These are phyloP conservation scores for Ips typographus DNA, from an alignment of 1,140 invertebrate species.

Conservation along the genomic window DNA sequence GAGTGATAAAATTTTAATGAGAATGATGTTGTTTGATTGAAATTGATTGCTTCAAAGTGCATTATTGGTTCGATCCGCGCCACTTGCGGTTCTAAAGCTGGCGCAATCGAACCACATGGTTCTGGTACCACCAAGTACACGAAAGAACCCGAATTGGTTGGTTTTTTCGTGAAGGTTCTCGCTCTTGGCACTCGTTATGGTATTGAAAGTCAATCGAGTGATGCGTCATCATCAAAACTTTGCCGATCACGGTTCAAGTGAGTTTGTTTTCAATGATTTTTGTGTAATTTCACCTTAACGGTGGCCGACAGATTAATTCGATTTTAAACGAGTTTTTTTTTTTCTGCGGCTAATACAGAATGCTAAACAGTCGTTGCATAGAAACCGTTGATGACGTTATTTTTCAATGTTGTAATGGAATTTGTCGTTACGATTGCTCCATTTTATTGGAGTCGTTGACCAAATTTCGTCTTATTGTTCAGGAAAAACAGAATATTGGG, in stretches of 20 bases:
- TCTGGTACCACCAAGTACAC: too few relatives aligned
- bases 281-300: conserved; percentile 40
- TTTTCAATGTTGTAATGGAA: neutral
- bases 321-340: conserved; percentile 19
- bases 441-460: too few relatives aligned
- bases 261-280: conserved; percentile 45
- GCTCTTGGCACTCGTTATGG: conserved; percentile 34
- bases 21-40: too few relatives aligned
- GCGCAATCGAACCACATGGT: too few relatives aligned
- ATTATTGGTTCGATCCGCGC: too few relatives aligned
- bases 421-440: neutral
- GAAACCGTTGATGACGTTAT: neutral
- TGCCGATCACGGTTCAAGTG: conserved; percentile 37
- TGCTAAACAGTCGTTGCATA: conserved; percentile 12
- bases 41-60: too few relatives aligned
- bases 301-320: conserved; percentile 10
- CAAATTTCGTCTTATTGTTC: too few relatives aligned
- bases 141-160: neutral
- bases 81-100: too few relatives aligned
- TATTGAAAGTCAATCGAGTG: conserved; percentile 31
- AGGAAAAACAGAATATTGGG: too few relatives aligned
- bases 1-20: too few relatives aligned
- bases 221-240: conserved; percentile 10
- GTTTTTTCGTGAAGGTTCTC: conserved; percentile 33
- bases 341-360: conserved; percentile 9